Evolutionary conservation across 2,113 vertebrate genomes (phyloP), one percentile per base, ranked within the genome.

Genomic region (Cyprinus carpio): DNA sequence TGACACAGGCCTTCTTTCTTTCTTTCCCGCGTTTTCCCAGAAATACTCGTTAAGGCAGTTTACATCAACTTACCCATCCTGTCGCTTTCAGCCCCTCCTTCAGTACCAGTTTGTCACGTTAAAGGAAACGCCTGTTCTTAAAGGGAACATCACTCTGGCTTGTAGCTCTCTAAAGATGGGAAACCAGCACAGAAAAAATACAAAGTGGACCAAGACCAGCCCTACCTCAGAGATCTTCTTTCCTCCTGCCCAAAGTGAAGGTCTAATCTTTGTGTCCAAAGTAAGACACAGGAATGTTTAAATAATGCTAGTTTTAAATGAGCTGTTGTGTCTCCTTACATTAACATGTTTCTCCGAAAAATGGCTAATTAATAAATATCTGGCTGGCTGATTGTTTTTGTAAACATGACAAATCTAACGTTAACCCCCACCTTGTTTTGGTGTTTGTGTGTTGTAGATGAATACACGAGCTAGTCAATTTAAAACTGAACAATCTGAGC

Each of bases 131-230:
- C 92, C 96, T 0, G 25, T 89, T 9, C 84, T 94, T 84, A 97
- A 96, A 25, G 91, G 92, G 74, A 97, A 98, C 0, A 91, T 98
- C 76, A 98, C 96, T 20, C 49, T 98, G 91, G 96, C 54, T 90
- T 99, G 97, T 88, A 43, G 16, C 40, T 97, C 96, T 27, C n/a
- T n/a, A 78, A 81, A 4, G 88, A 93, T 81, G 97, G 97, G 78
- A 97, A 97, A 27, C 97, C 97, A 0, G 3, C 60, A 0, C 96
- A 1, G 0, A 5, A 0, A n/a, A n/a, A n/a, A n/a, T 98, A 98
- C 90, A 93, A 87, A n/a, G 85, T 98, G 97, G 97, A 91, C n/a
- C 86, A 94, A 92, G 79, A 93, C 84, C 7, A 88, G 92, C 0
- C 96, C 96, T 43, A 87, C n/a, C 12, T 11, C 71, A 0, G 90